A percentile compares a stretch with the other conserved stretches of the same genome.
Conservation (phyloP, 2,888 invertebrate species). For the Microplitis manilae region DNA sequence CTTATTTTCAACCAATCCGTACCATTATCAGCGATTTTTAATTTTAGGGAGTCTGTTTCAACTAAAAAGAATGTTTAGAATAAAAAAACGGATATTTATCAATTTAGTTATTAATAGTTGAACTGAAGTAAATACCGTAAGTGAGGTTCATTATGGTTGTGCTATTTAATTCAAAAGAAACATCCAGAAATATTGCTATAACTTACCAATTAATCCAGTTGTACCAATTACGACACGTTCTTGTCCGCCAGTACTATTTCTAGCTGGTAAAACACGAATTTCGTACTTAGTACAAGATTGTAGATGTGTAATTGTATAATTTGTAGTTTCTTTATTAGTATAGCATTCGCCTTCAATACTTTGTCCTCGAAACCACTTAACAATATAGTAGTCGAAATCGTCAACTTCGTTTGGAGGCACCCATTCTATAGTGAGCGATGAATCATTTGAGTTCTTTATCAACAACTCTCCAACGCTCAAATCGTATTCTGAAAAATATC, state of each 20-base stretch:
- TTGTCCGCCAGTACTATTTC: conserved; percentile 11
- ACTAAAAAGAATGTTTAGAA: conserved; percentile 34
- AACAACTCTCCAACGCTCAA: conserved; percentile 31
- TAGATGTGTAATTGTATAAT: conserved; percentile 32
- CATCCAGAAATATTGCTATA: not conserved
- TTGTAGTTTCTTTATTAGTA: conserved; percentile 11
- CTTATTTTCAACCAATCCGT: conserved; percentile 44
- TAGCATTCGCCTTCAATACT: conserved; percentile 17
- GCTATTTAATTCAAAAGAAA: too few species aligned
- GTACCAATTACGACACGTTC: conserved; percentile 36
- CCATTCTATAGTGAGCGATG: conserved; percentile 45
- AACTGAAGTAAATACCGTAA: too few species aligned
- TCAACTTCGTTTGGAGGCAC: conserved; percentile 28
- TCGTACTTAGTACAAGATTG: conserved; percentile 45
- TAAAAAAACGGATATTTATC: not conserved
- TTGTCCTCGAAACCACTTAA: conserved; percentile 39
- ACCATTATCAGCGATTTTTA: conserved; percentile 36
- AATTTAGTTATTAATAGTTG: too few species aligned
- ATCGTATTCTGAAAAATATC: conserved; percentile 14
- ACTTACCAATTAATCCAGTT: conserved; percentile 47
- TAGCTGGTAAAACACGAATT: conserved; percentile 45
- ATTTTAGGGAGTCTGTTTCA: conserved; percentile 36
- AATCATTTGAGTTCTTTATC: conserved; percentile 32
- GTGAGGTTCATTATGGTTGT: too few species aligned
- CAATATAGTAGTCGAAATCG: conserved; percentile 35